phyloP scores from a whole-genome alignment of 30 jellyfish, hydroid and myxozoan species.

The Pelagia noctiluca region DNA sequence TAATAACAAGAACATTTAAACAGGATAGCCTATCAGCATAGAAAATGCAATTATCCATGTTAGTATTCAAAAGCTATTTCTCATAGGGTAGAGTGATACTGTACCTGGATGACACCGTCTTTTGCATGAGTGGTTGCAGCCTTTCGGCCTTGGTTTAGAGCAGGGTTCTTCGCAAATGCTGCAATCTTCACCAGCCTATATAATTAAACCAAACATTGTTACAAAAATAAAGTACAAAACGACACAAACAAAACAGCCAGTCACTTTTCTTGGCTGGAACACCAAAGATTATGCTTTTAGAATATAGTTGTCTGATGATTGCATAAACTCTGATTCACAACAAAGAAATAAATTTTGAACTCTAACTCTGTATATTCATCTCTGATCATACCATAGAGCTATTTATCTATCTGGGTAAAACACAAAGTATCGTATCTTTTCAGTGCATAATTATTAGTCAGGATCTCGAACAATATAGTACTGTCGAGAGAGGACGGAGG shows the following conservation, averaged over 20 bases:
- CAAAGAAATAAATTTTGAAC: background rate
- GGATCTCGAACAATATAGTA: no score
- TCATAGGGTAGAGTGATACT: background rate
- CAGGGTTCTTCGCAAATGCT: conserved; percentile 83
- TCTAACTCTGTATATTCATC: no score
- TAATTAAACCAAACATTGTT: background rate
- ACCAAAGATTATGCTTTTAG: no score
- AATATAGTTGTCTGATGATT: no score
- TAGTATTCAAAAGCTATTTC: background rate
- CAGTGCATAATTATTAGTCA: no score
- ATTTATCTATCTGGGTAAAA: no score
- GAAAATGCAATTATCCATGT: no score
- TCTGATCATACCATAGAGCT: no score
- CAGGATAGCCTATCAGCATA: background rate
- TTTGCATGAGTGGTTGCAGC: conserved; percentile 86
- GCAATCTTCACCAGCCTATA: conserved; percentile 86
- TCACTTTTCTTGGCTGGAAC: no score
- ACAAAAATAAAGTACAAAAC: background rate
- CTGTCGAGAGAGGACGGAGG: no score
- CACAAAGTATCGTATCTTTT: no score
- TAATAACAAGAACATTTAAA: background rate
- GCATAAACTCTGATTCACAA: background rate
- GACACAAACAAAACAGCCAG: background rate
- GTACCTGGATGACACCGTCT: conserved; percentile 96
- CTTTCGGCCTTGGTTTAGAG: conserved; percentile 83